These are phyloP conservation scores for Spheniscus humboldti DNA, from an alignment of 2,797 vertebrate genomes.

Conservation along the genomic window DNA sequence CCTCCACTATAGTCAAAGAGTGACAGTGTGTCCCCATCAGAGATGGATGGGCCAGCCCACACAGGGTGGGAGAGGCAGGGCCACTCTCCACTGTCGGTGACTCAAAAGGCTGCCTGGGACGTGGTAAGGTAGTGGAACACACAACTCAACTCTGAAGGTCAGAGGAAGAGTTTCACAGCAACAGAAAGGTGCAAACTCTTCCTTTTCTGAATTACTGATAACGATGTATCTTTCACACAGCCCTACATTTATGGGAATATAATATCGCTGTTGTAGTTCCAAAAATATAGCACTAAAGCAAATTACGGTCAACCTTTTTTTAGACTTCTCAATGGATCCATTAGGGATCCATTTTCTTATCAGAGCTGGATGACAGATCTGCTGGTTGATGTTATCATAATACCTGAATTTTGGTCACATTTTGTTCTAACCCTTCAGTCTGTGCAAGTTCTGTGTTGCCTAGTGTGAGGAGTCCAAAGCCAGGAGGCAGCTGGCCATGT, in stretches of 20 bases:
- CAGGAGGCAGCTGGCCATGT: not conserved
- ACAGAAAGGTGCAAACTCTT: not conserved
- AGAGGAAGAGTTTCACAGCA: not conserved
- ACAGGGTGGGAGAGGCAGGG: not conserved
- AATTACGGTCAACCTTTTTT: not conserved
- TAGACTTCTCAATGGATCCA: not conserved
- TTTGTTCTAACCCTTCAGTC: not conserved
- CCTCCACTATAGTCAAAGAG: not conserved
- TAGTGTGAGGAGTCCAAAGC: not conserved
- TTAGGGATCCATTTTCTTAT: not conserved
- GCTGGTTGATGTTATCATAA: not conserved
- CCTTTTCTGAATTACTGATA: not conserved
- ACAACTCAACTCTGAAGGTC: not conserved
- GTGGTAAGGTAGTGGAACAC: not conserved
- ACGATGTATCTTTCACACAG: not conserved
- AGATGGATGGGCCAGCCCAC: not conserved
- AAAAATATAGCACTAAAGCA: not conserved
- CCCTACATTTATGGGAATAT: not conserved
- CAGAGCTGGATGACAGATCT: not conserved
- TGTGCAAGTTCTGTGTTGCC: not conserved
- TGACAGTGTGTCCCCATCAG: not conserved
- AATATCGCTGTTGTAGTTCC: not conserved
- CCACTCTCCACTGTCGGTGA: fast-evolving
- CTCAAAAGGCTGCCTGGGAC: not conserved
- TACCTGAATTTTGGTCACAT: not conserved